Percentiles rank a stretch among this genome's conserved stretches.
phyloP scores from a whole-genome alignment of 1,140 invertebrate genomes.

The Zeugodacus cucurbitae region DNA sequence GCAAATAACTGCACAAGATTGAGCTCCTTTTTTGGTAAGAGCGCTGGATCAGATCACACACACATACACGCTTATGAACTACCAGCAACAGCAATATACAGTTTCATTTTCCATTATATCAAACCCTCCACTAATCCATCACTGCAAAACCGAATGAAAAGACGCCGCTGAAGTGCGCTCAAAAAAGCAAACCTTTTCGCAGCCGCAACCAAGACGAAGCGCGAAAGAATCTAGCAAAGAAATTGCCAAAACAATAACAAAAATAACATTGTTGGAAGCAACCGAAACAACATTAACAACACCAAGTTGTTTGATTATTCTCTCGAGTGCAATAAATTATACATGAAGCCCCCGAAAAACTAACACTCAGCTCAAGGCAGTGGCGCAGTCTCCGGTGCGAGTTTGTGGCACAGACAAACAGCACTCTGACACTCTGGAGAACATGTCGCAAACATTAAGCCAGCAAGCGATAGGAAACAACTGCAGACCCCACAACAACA shows the following conservation, averaged over 20 bases:
- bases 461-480: not conserved
- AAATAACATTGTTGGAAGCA: not conserved
- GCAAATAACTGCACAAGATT: not conserved
- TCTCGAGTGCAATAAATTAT: slow-evolving; percentile 40
- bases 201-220: not conserved
- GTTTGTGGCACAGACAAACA: not conserved
- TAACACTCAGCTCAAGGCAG: slow-evolving; percentile 4
- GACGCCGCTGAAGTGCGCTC: no score
- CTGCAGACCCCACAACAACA: not conserved
- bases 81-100: not conserved
- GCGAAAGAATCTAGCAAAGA: not conserved
- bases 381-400: not conserved
- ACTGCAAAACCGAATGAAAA: not conserved
- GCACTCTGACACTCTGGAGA: not conserved
- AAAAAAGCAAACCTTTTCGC: not conserved
- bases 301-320: slow-evolving; percentile 41
- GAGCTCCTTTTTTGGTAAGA: not conserved
- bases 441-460: not conserved
- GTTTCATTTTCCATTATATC: not conserved
- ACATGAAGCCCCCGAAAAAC: slow-evolving; percentile 28
- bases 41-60: not conserved
- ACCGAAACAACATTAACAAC: slow-evolving; percentile 28
- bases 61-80: not conserved
- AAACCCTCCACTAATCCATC: not conserved
- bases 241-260: not conserved